A percentile compares a stretch with the other conserved stretches of the same genome.
Conservation (phyloP, 2,888 invertebrate genomes). For the Esperia sulphurella region DNA sequence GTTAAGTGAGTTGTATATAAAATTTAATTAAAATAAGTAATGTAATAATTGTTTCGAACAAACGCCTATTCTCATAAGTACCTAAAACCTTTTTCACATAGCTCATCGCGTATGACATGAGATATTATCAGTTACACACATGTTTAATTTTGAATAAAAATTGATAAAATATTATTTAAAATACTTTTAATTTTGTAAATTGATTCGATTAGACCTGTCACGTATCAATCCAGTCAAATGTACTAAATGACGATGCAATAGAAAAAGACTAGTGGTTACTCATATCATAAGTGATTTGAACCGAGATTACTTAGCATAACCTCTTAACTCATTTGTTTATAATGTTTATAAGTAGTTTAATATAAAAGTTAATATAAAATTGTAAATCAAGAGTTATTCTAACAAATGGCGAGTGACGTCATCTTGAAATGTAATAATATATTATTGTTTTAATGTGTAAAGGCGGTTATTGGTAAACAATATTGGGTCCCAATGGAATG, state of each 20-base stretch:
- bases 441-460: constrained; percentile 10
- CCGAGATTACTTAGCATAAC: background rate
- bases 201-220: no score
- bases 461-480: constrained; percentile 20
- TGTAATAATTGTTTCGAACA: background rate
- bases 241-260: no score
- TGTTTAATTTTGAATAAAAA: background rate
- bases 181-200: no score
- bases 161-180: no score
- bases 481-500: constrained; percentile 16
- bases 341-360: constrained; percentile 12
- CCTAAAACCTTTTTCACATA: no score
- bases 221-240: no score
- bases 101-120: no score
- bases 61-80: background rate
- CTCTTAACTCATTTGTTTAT: background rate
- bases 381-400: constrained; percentile 26
- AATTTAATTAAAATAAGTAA: constrained; percentile 1
- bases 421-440: constrained; percentile 8
- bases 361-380: constrained; percentile 12
- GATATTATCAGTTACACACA: background rate
- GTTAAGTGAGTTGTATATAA: constrained; percentile 59
- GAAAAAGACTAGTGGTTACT: no score
- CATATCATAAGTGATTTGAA: background rate
- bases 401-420: constrained; percentile 44